phyloP scores from a whole-genome alignment of 2,888 invertebrate genomes.

The Psococerastis gibbosa region DNA sequence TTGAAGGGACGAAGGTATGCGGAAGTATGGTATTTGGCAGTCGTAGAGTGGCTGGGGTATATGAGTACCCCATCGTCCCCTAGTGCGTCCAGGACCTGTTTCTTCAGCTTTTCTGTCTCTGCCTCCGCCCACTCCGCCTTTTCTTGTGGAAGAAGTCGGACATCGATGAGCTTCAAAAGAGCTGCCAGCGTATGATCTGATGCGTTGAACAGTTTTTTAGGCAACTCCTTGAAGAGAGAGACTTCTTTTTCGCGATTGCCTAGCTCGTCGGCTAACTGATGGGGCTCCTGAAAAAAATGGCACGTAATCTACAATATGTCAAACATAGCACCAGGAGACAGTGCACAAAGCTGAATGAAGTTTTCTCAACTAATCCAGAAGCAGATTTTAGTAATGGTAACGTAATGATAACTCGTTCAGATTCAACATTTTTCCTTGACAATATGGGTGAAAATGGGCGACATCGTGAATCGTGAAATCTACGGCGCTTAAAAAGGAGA shows the following conservation, averaged over 20 bases:
- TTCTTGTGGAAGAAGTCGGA: slow-evolving; percentile 41
- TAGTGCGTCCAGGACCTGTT: slow-evolving; percentile 41
- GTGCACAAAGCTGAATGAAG: too few relatives aligned
- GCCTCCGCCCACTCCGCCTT: slow-evolving; percentile 42
- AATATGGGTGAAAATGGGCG: too few relatives aligned
- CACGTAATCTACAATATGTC: neutral
- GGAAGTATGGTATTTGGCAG: slow-evolving; percentile 68
- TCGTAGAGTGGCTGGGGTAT: slow-evolving; percentile 60
- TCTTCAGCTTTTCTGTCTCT: slow-evolving; percentile 35
- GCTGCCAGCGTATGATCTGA: slow-evolving; percentile 48
- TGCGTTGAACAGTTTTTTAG: slow-evolving; percentile 31
- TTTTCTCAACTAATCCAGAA: too few relatives aligned
- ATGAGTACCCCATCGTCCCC: slow-evolving; percentile 63
- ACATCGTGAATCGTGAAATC: too few relatives aligned
- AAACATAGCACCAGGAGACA: slow-evolving; percentile 3
- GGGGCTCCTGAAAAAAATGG: slow-evolving; percentile 19
- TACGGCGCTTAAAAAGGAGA: too few relatives aligned
- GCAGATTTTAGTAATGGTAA: too few relatives aligned
- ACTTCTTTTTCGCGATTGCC: slow-evolving; percentile 16
- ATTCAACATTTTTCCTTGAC: too few relatives aligned
- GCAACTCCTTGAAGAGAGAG: slow-evolving; percentile 22
- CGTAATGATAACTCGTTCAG: too few relatives aligned
- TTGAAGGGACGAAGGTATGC: slow-evolving; percentile 59
- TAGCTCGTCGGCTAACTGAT: slow-evolving; percentile 18
- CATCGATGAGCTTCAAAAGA: slow-evolving; percentile 43